Evolutionary conservation across 2,888 invertebrate genomes (phyloP).

Genomic region (Neoaliturus tenellus): DNA sequence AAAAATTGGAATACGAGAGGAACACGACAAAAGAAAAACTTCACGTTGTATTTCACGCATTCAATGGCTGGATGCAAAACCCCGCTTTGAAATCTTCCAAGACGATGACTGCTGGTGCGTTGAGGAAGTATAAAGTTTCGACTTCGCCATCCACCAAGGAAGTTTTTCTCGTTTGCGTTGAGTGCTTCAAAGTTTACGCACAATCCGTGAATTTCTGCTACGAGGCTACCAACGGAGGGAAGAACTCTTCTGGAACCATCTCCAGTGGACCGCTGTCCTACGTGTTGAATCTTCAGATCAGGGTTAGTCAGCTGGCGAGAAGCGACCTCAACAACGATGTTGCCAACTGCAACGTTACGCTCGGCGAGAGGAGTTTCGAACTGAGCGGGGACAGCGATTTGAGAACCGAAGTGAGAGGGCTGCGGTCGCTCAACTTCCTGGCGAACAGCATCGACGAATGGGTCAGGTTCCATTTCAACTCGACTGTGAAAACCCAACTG

Average conservation of each 20-base stretch:
- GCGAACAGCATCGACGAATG: constrained; percentile 22
- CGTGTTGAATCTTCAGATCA: constrained; percentile 2
- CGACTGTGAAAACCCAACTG: background rate
- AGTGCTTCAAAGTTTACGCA: constrained; percentile 28
- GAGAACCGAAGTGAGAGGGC: constrained; percentile 15
- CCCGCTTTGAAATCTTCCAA: background rate
- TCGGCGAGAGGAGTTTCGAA: constrained; percentile 34
- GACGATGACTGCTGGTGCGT: background rate
- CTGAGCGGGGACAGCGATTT: constrained; percentile 3
- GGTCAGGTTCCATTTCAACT: constrained; percentile 1
- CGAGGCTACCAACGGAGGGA: constrained; percentile 11
- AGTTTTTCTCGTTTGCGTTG: constrained; percentile 25
- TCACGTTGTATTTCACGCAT: constrained; percentile 1
- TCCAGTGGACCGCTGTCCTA: constrained; percentile 9
- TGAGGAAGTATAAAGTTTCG: constrained; percentile 26
- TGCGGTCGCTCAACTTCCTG: constrained; percentile 22
- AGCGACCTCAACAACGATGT: background rate
- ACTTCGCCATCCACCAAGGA: background rate
- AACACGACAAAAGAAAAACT: background rate
- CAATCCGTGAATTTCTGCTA: constrained; percentile 43
- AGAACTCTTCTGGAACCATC: constrained; percentile 26
- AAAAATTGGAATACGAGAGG: background rate
- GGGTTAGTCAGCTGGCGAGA: background rate
- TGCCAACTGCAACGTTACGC: background rate
- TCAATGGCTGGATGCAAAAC: constrained; percentile 39